Evolutionary conservation across 2,888 invertebrate species (phyloP).

Genomic region (Clostera curtula): DNA sequence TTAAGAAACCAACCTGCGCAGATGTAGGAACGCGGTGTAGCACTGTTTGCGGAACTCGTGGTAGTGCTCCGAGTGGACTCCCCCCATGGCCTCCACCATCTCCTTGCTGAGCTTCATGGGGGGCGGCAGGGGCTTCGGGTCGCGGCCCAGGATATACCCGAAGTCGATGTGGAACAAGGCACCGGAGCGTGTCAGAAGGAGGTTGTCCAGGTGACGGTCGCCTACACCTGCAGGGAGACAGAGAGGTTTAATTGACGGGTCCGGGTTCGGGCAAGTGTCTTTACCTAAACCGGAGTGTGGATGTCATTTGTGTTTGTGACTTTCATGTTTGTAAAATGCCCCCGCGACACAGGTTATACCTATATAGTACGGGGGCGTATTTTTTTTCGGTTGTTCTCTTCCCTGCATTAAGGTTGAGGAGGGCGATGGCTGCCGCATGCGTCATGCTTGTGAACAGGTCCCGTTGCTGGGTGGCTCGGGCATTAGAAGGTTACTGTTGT

Average conservation of each 20-base stretch:
- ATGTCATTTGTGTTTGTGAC: too few species aligned
- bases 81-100: conserved; percentile 99
- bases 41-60: conserved; percentile 95
- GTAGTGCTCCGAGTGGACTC: conserved; percentile 92
- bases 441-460: too few species aligned
- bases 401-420: too few species aligned
- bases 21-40: conserved; percentile 96
- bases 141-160: conserved; percentile 96
- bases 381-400: too few species aligned
- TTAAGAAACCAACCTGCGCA: conserved; percentile 80
- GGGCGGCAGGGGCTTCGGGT: conserved; percentile 98
- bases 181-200: conserved; percentile 92
- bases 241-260: background rate
- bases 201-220: conserved; percentile 97
- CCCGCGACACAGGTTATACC: too few species aligned
- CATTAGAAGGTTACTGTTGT: too few species aligned
- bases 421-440: too few species aligned
- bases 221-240: conserved; percentile 83
- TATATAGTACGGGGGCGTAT: too few species aligned
- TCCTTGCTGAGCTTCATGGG: conserved; percentile 99
- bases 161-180: conserved; percentile 98
- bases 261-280: too few species aligned
- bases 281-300: too few species aligned
- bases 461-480: too few species aligned
- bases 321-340: too few species aligned